phyloP scores from a whole-genome alignment of 2,797 vertebrate genomes.

The Erpetoichthys calabaricus region DNA sequence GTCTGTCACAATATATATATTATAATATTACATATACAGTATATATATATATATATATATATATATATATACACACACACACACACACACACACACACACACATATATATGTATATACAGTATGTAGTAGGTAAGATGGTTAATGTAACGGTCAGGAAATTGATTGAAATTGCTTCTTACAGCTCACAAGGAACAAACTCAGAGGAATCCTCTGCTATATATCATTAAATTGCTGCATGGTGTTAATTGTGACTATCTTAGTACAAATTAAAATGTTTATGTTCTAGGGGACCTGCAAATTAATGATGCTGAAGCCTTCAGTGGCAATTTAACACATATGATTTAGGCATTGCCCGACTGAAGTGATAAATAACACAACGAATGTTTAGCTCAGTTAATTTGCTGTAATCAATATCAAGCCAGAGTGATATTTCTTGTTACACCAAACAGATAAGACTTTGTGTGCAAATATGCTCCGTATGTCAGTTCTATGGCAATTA shows the following conservation, averaged over 20 bases:
- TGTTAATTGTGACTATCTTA: constrained; percentile 40
- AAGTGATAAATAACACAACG: constrained; percentile 6
- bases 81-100: too few species aligned
- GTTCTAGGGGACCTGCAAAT: constrained; percentile 29
- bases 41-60: too few species aligned
- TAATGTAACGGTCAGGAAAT: too few species aligned
- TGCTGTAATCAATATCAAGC: constrained; percentile 17
- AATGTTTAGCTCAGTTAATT: constrained; percentile 10
- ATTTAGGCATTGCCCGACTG: constrained; percentile 6
- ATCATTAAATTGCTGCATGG: constrained; percentile 38
- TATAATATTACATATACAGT: too few species aligned
- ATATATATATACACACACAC: too few species aligned
- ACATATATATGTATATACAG: too few species aligned
- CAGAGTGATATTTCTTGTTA: constrained; percentile 11
- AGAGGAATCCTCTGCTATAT: constrained; percentile 34
- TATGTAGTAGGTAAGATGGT: too few species aligned
- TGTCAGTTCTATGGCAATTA: constrained; percentile 13
- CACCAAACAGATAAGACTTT: constrained; percentile 9
- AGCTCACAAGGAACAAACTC: constrained; percentile 18
- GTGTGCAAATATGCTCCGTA: constrained; percentile 18
- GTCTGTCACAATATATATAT: too few species aligned
- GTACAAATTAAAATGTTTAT: constrained; percentile 31
- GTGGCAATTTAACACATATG: constrained; percentile 12
- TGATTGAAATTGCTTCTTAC: not conserved
- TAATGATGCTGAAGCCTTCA: constrained; percentile 13